These are phyloP conservation scores for Orchesella flavescens DNA, from an alignment of 2,888 invertebrate genomes.

Conservation along the genomic window DNA sequence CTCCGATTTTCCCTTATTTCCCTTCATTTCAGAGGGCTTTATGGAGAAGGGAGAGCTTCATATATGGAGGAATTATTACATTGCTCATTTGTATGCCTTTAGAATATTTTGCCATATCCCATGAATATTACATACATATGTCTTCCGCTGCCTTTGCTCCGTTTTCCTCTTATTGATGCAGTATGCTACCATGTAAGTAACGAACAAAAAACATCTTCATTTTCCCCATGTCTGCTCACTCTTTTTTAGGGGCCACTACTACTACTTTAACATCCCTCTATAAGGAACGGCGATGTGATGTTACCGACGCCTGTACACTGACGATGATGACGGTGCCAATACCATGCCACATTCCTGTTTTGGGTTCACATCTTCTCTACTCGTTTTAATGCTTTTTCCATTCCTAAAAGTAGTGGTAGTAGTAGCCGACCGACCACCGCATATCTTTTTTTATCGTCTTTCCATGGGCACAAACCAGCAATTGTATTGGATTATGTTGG, in stretches of 20 bases:
- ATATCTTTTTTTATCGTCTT: conserved; percentile 8
- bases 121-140: conserved; percentile 1
- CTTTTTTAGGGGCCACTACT: too few relatives aligned
- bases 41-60: too few relatives aligned
- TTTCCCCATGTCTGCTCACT: too few relatives aligned
- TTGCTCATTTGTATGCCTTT: neutral
- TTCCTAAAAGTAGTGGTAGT: neutral
- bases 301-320: neutral
- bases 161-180: neutral
- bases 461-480: neutral
- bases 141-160: too few relatives aligned
- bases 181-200: neutral
- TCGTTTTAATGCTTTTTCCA: neutral
- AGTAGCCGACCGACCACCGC: neutral
- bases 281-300: too few relatives aligned
- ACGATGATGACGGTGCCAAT: neutral
- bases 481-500: neutral
- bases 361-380: neutral
- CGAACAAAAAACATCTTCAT: too few relatives aligned
- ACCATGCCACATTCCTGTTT: conserved; percentile 9
- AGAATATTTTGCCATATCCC: neutral
- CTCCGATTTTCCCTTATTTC: neutral
- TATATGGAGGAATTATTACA: too few relatives aligned
- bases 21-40: too few relatives aligned
- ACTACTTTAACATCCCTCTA: too few relatives aligned